These are phyloP conservation scores for Uromys caudimaculatus DNA, from an alignment of 2,797 vertebrate species.

Conservation along the genomic window DNA sequence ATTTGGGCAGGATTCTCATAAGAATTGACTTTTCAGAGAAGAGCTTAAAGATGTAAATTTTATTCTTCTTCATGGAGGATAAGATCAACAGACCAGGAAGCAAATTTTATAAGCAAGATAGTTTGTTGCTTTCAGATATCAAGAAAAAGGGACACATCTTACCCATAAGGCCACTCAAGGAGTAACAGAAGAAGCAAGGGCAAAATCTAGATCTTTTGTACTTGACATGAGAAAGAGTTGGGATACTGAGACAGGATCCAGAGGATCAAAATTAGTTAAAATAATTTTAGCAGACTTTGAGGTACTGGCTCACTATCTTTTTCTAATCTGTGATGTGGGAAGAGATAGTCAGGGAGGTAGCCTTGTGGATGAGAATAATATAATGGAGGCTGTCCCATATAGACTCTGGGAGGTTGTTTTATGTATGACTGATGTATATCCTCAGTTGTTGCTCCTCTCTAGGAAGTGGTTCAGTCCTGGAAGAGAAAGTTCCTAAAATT, in stretches of 20 bases:
- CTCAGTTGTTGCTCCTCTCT: background rate
- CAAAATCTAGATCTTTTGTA: background rate
- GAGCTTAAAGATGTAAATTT: background rate
- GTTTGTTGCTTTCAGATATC: background rate
- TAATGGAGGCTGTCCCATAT: background rate
- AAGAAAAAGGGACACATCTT: background rate
- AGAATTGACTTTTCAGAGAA: background rate
- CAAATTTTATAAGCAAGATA: background rate
- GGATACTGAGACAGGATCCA: background rate
- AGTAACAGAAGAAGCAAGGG: background rate
- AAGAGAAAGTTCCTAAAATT: background rate
- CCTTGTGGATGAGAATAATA: background rate
- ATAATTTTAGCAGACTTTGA: background rate
- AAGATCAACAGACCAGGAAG: background rate
- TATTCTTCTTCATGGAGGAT: background rate
- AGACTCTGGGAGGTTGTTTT: background rate
- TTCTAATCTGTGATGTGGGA: background rate
- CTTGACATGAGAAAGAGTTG: background rate
- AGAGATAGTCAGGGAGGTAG: background rate
- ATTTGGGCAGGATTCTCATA: background rate
- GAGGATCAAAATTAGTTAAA: background rate
- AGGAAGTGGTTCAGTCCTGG: background rate
- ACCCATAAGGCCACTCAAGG: fast-evolving
- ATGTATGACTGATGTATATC: background rate
- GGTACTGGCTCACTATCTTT: background rate